Evolutionary conservation across 2,888 invertebrate genomes (phyloP), one percentile per base, ranked within the genome.

Genomic region (Xanthorhoe designata): DNA sequence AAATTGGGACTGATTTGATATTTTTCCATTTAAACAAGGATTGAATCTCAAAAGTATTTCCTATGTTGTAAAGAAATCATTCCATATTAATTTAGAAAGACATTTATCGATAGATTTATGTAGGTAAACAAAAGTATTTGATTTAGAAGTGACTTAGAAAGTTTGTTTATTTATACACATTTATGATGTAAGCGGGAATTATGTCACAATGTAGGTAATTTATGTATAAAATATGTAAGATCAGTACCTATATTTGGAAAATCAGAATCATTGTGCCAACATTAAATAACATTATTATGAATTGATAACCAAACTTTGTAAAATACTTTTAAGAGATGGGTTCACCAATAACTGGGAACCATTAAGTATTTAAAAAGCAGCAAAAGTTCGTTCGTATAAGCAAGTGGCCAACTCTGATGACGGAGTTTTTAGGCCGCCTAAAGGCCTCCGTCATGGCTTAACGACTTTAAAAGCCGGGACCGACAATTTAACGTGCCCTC

Each of bases 11-110:
- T 61, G 55, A 53, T 55, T 59, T 56, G 15, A 45, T 35, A 51
- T 29, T 24, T 54, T 59, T 50, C n/a, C 29, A 19, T 13, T 29
- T 54, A 17, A 52, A 10, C 18, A 24, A 24, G 32, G 59, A 15
- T 15, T 45, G 65, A 65, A 65, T 65, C 66, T 61, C 58, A 62
- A 52, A 0, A 19, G 38, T 13, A 57, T 52, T 66, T 19, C 51
- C 17, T 35, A 1, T 55, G 10, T 29, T 60, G 51, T 38, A 52
- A 61, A 38, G 35, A 57, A 38, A 61, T 54, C 61, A 61, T 61
- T 61, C 61, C 61, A 61, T 35, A 32, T 38, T 49, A 29, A 38
- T 55, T 35, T 35, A 38, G 9, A 10, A 32, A 18, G 42, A 60
- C 19, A n/a, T 19, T 42, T 38, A 59, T 13, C 4, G 1, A 47